Conservation (phyloP, 1,140 invertebrate species). For the Sipha flava region DNA sequence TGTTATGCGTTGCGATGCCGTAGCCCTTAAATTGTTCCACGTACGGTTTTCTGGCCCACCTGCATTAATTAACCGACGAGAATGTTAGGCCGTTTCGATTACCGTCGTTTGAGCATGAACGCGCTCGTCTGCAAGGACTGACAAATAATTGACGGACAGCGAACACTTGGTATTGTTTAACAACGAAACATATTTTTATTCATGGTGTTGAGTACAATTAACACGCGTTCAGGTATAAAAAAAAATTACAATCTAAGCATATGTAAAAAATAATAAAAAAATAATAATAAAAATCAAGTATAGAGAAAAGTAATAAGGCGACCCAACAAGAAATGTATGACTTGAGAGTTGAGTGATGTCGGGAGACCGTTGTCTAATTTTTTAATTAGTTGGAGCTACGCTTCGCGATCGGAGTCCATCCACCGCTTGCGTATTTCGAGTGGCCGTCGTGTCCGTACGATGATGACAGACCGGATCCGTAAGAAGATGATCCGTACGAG, state of each 20-base stretch:
- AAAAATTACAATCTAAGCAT: neutral
- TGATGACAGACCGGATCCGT: neutral
- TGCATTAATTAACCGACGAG: neutral
- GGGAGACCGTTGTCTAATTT: neutral
- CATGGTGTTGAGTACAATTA: neutral
- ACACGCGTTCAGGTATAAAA: slow-evolving; percentile 2
- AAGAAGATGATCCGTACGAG: neutral
- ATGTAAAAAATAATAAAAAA: neutral
- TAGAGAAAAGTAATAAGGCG: neutral
- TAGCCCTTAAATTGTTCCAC: too few species aligned
- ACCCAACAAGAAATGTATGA: neutral
- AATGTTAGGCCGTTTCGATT: neutral
- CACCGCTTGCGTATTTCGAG: neutral
- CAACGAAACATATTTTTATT: slow-evolving; percentile 21
- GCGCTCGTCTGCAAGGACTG: neutral
- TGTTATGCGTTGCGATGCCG: too few species aligned
- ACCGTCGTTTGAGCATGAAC: neutral
- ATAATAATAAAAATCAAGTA: neutral
- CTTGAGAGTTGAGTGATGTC: neutral
- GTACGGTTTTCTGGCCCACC: neutral
- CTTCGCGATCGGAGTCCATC: slow-evolving; percentile 5
- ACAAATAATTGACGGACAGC: neutral
- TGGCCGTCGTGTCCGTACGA: neutral
- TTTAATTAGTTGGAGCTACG: neutral
- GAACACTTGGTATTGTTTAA: neutral